phyloP scores from a whole-genome alignment of 1,140 invertebrate species.

The Leucophenga varia region DNA sequence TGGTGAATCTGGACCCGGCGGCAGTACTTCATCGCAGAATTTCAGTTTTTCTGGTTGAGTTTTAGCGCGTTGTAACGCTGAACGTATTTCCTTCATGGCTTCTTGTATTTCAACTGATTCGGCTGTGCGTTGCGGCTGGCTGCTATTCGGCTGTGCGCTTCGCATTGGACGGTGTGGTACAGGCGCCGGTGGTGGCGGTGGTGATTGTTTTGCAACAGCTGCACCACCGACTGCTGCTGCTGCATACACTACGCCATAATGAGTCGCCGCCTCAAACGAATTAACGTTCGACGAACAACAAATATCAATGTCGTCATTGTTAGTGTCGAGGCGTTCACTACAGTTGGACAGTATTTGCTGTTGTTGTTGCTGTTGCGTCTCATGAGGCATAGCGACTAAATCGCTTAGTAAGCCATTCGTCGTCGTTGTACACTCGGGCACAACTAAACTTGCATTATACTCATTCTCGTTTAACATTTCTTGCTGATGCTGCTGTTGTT shows the following conservation, averaged over 20 bases:
- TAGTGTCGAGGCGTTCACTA: too few species aligned
- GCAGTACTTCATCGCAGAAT: constrained; percentile 45
- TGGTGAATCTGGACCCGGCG: constrained; percentile 43
- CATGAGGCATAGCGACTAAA: constrained; percentile 4
- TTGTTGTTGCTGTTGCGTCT: constrained; percentile 15
- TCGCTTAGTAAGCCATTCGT: constrained; percentile 19
- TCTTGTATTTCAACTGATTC: constrained; percentile 61
- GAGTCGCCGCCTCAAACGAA: background rate
- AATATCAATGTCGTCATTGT: background rate
- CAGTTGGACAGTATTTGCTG: background rate
- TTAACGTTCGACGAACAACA: background rate
- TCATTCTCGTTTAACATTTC: constrained; percentile 37
- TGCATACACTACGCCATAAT: too few species aligned
- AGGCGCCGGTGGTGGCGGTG: constrained; percentile 26
- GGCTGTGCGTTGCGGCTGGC: constrained; percentile 14
- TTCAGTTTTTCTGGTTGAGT: constrained; percentile 53
- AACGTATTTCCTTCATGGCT: constrained; percentile 79
- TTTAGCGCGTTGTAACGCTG: constrained; percentile 72
- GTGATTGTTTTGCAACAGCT: constrained; percentile 12
- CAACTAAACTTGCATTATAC: constrained; percentile 24
- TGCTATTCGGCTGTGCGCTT: constrained; percentile 9
- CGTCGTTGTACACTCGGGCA: background rate
- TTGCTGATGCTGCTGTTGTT: constrained; percentile 3
- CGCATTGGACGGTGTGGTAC: constrained; percentile 13
- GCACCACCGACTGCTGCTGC: background rate